Evolutionary conservation across 2,797 vertebrate genomes (phyloP).

Genomic region (Lerista edwardsae): DNA sequence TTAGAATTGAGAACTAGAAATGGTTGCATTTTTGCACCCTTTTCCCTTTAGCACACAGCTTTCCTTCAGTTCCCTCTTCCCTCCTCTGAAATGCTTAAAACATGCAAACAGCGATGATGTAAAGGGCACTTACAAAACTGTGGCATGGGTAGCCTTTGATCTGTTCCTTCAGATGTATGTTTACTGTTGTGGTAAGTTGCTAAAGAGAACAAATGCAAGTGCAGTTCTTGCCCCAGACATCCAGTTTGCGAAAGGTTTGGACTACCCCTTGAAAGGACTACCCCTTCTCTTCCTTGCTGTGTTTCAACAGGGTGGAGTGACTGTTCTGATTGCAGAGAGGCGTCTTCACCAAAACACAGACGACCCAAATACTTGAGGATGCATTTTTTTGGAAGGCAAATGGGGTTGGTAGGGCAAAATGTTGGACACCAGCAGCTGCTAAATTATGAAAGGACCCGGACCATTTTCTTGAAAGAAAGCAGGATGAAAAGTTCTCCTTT

Average conservation of each 20-base stretch:
- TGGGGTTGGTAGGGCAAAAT: conserved; percentile 17
- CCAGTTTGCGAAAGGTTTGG: not conserved
- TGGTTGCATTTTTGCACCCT: not conserved
- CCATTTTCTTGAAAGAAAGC: not conserved
- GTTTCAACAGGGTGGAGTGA: not conserved
- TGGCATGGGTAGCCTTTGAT: not conserved
- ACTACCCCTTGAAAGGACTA: no score
- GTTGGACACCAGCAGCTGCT: not conserved
- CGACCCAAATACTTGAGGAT: not conserved
- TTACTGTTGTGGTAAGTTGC: not conserved
- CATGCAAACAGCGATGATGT: not conserved
- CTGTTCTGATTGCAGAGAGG: not conserved
- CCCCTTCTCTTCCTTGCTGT: no score
- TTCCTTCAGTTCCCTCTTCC: not conserved
- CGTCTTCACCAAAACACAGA: not conserved
- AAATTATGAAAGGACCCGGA: conserved; percentile 2
- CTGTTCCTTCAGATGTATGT: not conserved
- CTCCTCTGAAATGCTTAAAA: not conserved
- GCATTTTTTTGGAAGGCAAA: conserved; percentile 16
- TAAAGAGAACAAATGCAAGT: conserved; percentile 16
- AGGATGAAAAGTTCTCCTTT: not conserved
- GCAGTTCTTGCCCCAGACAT: not conserved
- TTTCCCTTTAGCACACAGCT: not conserved
- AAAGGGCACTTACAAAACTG: not conserved
- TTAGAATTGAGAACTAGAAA: not conserved